Base-by-base conservation (phyloP, 1,140 invertebrate species). In the Pollicipes pollicipes region DNA sequence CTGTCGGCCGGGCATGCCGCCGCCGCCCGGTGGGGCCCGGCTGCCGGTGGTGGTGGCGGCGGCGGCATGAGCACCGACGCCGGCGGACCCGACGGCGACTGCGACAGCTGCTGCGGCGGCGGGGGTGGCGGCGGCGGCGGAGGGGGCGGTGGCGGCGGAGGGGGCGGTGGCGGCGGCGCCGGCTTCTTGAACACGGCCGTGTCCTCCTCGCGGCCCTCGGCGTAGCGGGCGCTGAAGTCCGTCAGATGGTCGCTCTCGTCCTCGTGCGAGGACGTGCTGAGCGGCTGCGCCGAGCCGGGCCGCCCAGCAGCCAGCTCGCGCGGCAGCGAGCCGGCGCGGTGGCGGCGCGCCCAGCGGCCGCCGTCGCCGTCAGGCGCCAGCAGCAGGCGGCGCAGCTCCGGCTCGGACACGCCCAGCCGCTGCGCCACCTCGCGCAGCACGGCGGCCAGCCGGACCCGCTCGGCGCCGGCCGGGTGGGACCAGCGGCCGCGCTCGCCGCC, bases 371-470 rank as follows among this genome's bases (percentile, higher is more conserved):
- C n/a, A 10, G 64, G 64, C 64, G 10, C 8, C 27, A 29, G 27
- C 64, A 66, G 28, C 17, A 66, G n/a, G 24, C 28, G 64, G 3
- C 28, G 64, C 64, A 66, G 64, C 28, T 29, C 27, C 17, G 64
- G 3, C 27, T 29, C 0, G 93, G 93, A 0, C 94, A 97, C 0
- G 97, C 81, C 82, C 97, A 97, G 93, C 94, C 97, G 24, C 97
- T 80, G 0, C 93, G 94, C 26, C 94, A 93, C 78, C 95, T 97
- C 0, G 95, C 93, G 78, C 73, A 72, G 30, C 75, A 73, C 35
- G 72, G 71, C 30, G 71, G 67, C 58, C 71, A 72, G 27, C 75
- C 72, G 21, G 73, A 72, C 30, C 75, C 24, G 63, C 72, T 70
- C 70, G 74, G 73, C 0, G 91, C 90, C 76, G 87, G 84, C 3